Evolutionary conservation across 2,113 vertebrate genomes (phyloP).

Genomic region (Sander vitreus): DNA sequence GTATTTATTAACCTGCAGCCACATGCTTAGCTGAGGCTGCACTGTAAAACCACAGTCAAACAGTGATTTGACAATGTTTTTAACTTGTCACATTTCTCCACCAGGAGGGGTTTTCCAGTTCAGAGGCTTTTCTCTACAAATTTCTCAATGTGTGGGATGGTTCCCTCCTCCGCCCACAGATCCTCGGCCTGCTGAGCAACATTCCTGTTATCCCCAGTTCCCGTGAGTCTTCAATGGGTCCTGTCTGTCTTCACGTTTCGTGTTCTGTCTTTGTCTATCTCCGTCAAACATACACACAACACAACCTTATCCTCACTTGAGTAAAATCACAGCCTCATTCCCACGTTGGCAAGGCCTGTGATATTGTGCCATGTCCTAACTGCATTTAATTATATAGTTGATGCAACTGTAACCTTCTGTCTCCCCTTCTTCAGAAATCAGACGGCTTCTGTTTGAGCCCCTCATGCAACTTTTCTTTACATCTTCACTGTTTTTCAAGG

Average conservation of each 20-base stretch:
- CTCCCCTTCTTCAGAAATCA: conserved; percentile 84
- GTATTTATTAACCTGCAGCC: neutral
- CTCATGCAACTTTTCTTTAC: conserved; percentile 92
- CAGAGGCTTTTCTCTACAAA: conserved; percentile 91
- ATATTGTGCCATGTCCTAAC: neutral
- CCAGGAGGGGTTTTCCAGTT: conserved; percentile 92
- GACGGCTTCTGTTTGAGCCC: conserved; percentile 86
- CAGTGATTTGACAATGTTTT: neutral
- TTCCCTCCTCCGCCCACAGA: conserved; percentile 82
- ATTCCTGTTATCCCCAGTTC: conserved; percentile 86
- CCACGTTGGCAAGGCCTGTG: neutral
- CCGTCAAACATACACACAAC: neutral
- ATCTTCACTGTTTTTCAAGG: conserved; percentile 94
- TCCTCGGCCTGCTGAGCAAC: conserved; percentile 90
- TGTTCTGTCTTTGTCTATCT: neutral
- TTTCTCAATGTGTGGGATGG: conserved; percentile 94
- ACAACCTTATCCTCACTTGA: neutral
- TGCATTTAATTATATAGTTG: neutral
- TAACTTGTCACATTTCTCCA: conserved; percentile 39
- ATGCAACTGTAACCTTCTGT: conserved; percentile 34
- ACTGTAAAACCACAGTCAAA: conserved; percentile 7
- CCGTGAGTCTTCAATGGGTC: conserved; percentile 81
- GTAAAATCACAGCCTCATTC: neutral
- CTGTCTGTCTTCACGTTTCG: neutral
- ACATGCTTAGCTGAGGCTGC: neutral